phyloP scores from a whole-genome alignment of 2,888 invertebrate species.

The Eupeodes luniger region DNA sequence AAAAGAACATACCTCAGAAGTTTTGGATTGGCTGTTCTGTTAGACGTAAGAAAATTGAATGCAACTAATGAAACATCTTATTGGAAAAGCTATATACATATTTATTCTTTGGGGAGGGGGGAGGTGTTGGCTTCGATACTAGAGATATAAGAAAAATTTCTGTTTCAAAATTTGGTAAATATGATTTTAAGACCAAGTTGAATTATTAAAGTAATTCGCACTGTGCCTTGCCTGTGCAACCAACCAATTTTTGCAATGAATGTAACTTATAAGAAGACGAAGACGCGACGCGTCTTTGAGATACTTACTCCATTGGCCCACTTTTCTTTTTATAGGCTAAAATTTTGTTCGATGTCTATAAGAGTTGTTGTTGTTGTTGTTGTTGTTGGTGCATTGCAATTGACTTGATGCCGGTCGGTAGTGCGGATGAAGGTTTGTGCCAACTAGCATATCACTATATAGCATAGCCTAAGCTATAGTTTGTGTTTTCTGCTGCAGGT shows the following conservation, averaged over 20 bases:
- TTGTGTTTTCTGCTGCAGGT: slow-evolving; percentile 42
- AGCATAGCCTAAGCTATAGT: not conserved
- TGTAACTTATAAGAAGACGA: slow-evolving; percentile 1
- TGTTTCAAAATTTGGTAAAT: too few relatives aligned
- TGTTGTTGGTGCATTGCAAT: not conserved
- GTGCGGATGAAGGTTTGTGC: slow-evolving; percentile 12
- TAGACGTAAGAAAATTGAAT: too few relatives aligned
- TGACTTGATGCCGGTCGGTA: not conserved
- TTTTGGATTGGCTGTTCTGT: too few relatives aligned
- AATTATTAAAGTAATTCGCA: not conserved
- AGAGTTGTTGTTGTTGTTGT: not conserved
- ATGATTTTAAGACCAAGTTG: too few relatives aligned
- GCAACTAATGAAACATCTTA: too few relatives aligned
- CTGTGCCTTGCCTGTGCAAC: not conserved
- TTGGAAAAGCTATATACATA: too few relatives aligned
- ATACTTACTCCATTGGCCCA: slow-evolving; percentile 75
- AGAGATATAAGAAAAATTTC: too few relatives aligned
- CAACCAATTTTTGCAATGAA: slow-evolving; percentile 6
- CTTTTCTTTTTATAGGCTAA: slow-evolving; percentile 75
- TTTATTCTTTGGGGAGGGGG: too few relatives aligned
- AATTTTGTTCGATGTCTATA: slow-evolving; percentile 29
- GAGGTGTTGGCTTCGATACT: too few relatives aligned
- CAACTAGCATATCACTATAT: not conserved
- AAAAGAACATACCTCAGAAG: too few relatives aligned
- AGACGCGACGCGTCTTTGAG: slow-evolving; percentile 53